Evolutionary conservation across 2,888 invertebrate genomes (phyloP).

Genomic region (Melinaea menophilus): DNA sequence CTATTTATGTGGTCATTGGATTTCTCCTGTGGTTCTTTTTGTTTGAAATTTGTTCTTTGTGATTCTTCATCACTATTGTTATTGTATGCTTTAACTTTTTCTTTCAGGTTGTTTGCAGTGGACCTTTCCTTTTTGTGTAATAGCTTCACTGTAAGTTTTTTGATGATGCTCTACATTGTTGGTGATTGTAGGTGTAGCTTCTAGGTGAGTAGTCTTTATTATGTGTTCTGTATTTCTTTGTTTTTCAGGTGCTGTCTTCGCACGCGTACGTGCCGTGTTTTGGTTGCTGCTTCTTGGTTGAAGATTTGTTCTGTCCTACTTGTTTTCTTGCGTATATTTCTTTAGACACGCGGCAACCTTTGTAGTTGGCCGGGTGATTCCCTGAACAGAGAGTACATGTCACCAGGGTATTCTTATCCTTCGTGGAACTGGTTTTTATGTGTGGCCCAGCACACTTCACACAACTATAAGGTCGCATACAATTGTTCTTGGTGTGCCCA

Average conservation of each 20-base stretch:
- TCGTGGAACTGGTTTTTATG: conserved; percentile 23
- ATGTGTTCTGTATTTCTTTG: background rate
- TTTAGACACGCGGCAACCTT: conserved; percentile 30
- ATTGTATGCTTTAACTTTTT: no score
- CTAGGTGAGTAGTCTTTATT: no score
- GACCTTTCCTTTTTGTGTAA: no score
- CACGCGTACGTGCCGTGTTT: background rate
- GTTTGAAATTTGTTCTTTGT: no score
- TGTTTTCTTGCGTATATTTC: conserved; percentile 23
- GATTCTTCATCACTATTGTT: no score
- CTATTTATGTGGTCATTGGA: no score
- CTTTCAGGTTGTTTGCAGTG: no score
- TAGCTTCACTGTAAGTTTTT: no score
- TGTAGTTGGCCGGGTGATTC: conserved; percentile 36
- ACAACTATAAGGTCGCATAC: conserved; percentile 31
- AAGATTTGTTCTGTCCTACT: background rate
- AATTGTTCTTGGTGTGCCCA: conserved; percentile 34
- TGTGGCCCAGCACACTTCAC: conserved; percentile 32
- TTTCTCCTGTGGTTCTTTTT: no score
- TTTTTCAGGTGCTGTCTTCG: background rate
- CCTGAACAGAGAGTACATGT: conserved; percentile 32
- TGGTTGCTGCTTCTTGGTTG: background rate
- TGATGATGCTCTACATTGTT: no score
- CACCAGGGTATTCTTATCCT: conserved; percentile 30
- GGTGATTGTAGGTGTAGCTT: no score